phyloP scores from a whole-genome alignment of 1,140 invertebrate genomes.

The Notospermus geniculatus region DNA sequence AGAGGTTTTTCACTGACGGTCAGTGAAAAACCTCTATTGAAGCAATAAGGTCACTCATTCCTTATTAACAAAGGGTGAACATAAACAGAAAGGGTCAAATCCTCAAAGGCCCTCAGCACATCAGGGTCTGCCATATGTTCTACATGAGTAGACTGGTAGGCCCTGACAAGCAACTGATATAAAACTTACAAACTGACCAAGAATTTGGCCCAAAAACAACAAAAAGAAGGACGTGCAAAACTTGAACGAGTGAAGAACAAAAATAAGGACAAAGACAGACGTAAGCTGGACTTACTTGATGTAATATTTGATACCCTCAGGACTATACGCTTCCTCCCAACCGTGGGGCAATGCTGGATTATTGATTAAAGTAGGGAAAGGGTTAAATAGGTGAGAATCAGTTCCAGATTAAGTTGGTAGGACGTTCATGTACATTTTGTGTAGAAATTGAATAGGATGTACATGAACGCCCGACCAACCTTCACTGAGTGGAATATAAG shows the following conservation, averaged over 20 bases:
- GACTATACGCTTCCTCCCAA: conserved; percentile 51
- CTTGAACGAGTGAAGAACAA: neutral
- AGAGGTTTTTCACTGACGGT: no score
- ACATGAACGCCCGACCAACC: no score
- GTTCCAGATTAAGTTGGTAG: neutral
- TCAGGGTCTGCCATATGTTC: no score
- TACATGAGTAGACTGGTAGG: no score
- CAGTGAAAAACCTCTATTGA: no score
- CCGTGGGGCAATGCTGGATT: conserved; percentile 49
- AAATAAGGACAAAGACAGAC: neutral
- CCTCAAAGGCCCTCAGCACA: no score
- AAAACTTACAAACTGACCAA: neutral
- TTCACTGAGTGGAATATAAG: no score
- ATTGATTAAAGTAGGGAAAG: conserved; percentile 13
- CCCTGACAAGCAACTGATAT: no score
- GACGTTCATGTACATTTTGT: neutral
- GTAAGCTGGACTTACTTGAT: conserved; percentile 42
- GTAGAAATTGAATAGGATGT: no score
- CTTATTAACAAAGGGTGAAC: no score
- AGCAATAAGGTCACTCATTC: no score
- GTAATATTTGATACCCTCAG: conserved; percentile 48
- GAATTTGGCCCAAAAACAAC: neutral
- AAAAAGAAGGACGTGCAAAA: neutral
- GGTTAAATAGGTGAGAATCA: neutral
- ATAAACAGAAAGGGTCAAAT: no score